These are phyloP conservation scores for Pleuronectes platessa DNA, from an alignment of 2,113 vertebrate species.

Conservation along the genomic window DNA sequence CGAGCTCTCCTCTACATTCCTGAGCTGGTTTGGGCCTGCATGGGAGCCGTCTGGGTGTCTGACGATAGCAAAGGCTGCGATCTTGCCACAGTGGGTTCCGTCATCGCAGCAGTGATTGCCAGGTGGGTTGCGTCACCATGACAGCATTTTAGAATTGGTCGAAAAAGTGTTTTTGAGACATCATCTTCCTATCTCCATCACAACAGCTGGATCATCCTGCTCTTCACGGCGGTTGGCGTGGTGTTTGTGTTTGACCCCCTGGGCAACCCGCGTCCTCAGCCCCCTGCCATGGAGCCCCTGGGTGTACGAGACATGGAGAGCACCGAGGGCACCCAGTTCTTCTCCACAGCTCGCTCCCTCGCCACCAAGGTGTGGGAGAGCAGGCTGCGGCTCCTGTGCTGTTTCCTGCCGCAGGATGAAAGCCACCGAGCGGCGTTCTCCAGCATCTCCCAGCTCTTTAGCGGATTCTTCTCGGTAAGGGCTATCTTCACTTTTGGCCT, in stretches of 20 bases:
- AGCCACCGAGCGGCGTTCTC: slow-evolving; percentile 90
- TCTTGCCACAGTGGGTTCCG: slow-evolving; percentile 82
- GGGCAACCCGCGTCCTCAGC: slow-evolving; percentile 80
- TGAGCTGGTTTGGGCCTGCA: slow-evolving; percentile 91
- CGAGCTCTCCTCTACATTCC: slow-evolving; percentile 91
- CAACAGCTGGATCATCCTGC: slow-evolving; percentile 92
- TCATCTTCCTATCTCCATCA: not conserved
- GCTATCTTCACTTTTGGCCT: not conserved
- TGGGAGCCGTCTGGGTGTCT: slow-evolving; percentile 90
- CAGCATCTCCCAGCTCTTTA: slow-evolving; percentile 90
- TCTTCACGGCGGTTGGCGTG: slow-evolving; percentile 86
- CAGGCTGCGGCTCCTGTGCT: slow-evolving; percentile 90
- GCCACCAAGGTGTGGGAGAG: slow-evolving; percentile 93
- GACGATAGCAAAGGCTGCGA: slow-evolving; percentile 85
- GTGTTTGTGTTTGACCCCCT: slow-evolving; percentile 93
- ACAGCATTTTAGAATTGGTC: not conserved
- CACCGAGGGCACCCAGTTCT: slow-evolving; percentile 86
- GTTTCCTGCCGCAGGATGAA: slow-evolving; percentile 91
- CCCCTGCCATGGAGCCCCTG: slow-evolving; percentile 36
- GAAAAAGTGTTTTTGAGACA: not conserved
- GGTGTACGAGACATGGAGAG: slow-evolving; percentile 84
- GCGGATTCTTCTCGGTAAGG: slow-evolving; percentile 90
- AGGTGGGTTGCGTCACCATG: slow-evolving; percentile 81
- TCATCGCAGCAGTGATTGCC: slow-evolving; percentile 88
- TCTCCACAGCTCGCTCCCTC: slow-evolving; percentile 86